phyloP scores from a whole-genome alignment of 2,113 vertebrate species.

The Talpa occidentalis region DNA sequence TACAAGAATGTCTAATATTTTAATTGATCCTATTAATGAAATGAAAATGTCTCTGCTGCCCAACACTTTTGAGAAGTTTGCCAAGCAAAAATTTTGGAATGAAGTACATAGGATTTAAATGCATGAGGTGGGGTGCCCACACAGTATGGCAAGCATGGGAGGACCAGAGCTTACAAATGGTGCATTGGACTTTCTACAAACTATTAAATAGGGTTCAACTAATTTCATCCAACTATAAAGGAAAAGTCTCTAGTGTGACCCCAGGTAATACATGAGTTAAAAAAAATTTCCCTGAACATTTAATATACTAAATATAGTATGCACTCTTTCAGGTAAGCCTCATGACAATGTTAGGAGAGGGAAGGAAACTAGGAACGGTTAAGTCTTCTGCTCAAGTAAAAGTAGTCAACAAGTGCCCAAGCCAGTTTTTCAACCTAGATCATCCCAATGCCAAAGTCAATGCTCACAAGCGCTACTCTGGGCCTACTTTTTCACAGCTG shows the following conservation, averaged over 20 bases:
- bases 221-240: background rate
- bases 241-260: background rate
- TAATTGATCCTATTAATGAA: slow-evolving; percentile 2
- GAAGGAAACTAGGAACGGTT: background rate
- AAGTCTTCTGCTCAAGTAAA: background rate
- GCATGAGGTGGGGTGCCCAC: background rate
- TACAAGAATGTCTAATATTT: background rate
- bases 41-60: background rate
- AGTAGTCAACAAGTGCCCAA: background rate
- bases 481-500: background rate
- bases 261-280: background rate
- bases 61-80: background rate
- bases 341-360: background rate
- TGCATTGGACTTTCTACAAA: background rate
- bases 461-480: background rate
- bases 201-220: background rate
- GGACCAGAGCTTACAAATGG: background rate
- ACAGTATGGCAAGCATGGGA: background rate
- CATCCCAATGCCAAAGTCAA: background rate
- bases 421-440: background rate
- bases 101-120: background rate
- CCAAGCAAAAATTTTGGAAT: background rate
- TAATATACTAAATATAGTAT: background rate
- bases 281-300: background rate
- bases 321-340: background rate